A percentile compares a stretch with the other conserved stretches of the same genome.
Evolutionary conservation across 2,888 invertebrate genomes (phyloP).

Genomic region (Zygogramma bicolorata): DNA sequence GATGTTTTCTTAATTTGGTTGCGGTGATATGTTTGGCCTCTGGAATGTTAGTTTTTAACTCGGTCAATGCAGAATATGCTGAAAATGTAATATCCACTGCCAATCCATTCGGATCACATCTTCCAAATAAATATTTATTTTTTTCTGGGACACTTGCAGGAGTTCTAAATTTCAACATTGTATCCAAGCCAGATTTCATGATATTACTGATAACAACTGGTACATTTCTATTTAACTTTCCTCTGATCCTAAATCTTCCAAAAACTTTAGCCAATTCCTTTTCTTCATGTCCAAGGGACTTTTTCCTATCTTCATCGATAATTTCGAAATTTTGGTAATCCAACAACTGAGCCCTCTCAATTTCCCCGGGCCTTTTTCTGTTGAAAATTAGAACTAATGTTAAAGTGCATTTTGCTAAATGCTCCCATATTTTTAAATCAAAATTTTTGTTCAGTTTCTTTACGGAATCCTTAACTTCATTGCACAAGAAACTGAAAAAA

Average conservation of each 20-base stretch:
- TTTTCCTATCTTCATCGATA: background rate
- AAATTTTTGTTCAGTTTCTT: background rate
- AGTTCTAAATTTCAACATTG: background rate
- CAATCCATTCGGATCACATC: background rate
- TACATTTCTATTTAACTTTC: background rate
- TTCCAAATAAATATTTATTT: background rate
- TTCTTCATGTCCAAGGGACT: background rate
- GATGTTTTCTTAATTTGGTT: constrained; percentile 2
- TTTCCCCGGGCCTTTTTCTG: constrained; percentile 3
- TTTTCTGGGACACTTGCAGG: background rate
- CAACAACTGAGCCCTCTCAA: background rate
- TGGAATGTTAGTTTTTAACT: background rate
- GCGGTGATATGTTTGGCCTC: background rate
- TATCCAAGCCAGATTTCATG: background rate
- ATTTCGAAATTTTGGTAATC: constrained; percentile 9
- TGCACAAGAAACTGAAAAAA: background rate
- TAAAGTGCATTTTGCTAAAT: constrained; percentile 3
- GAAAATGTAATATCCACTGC: background rate
- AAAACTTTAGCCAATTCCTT: background rate
- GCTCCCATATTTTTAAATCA: background rate
- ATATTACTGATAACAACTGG: background rate
- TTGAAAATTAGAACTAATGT: background rate
- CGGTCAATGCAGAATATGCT: background rate
- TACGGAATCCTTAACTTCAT: background rate
- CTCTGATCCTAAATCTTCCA: background rate